A percentile compares a stretch with the other conserved stretches of the same genome.
phyloP scores from a whole-genome alignment of 1,140 invertebrate genomes.

The Brachionus rotundiformis region DNA sequence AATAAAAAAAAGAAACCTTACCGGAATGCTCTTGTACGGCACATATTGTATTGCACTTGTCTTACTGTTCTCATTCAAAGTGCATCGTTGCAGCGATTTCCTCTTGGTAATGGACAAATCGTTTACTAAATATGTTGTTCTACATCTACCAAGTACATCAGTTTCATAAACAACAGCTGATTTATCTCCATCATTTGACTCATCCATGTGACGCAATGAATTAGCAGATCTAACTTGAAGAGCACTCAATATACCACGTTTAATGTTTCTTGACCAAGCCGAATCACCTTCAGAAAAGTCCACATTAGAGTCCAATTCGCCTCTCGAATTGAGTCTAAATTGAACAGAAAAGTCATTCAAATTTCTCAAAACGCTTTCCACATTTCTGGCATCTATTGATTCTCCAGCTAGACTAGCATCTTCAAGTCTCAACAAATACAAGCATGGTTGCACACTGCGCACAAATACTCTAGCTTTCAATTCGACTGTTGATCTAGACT shows the following conservation, averaged over 20 bases:
- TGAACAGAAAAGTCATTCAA: constrained; percentile 25
- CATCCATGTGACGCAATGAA: neutral
- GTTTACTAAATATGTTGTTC: constrained; percentile 35
- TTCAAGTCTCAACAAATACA: constrained; percentile 38
- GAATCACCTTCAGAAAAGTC: constrained; percentile 41
- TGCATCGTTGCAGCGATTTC: constrained; percentile 47
- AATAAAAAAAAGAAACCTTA: neutral
- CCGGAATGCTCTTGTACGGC: constrained; percentile 36
- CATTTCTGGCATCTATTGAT: constrained; percentile 16
- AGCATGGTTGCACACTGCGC: constrained; percentile 15
- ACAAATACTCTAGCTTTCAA: constrained; percentile 40
- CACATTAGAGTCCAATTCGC: constrained; percentile 35
- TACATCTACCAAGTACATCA: constrained; percentile 40
- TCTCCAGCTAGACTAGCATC: constrained; percentile 21
- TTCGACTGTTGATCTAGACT: constrained; percentile 15
- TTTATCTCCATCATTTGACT: neutral
- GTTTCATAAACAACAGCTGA: constrained; percentile 50
- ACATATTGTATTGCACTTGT: constrained; percentile 35
- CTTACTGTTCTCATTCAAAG: constrained; percentile 48
- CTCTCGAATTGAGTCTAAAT: constrained; percentile 43
- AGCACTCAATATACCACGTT: constrained; percentile 49
- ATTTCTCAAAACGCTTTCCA: constrained; percentile 10
- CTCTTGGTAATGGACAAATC: neutral
- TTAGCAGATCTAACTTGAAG: constrained; percentile 16
- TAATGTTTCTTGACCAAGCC: constrained; percentile 44